Conservation (phyloP, 1,140 invertebrate species). For the Drosophila kurseongensis region DNA sequence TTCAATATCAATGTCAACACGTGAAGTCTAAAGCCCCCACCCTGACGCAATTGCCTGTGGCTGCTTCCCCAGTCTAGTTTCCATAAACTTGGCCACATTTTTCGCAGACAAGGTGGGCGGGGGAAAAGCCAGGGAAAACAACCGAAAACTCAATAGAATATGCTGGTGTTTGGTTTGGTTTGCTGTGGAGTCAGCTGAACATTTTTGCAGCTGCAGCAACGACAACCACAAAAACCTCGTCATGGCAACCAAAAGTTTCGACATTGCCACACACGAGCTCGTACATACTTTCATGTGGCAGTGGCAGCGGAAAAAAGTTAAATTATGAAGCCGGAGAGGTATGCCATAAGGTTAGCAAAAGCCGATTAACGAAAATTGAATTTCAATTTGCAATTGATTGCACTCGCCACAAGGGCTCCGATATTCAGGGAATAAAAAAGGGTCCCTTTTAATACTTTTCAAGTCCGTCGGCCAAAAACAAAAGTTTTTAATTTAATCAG, state of each 20-base stretch:
- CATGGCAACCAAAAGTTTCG: constrained; percentile 46
- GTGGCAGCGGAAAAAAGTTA: constrained; percentile 25
- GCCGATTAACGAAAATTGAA: constrained; percentile 81
- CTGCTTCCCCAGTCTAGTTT: constrained; percentile 1
- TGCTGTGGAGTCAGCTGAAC: constrained; percentile 26
- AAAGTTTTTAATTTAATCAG: constrained; percentile 64
- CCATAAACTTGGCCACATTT: constrained; percentile 31
- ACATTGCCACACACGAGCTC: constrained; percentile 20
- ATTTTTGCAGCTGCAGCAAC: constrained; percentile 40
- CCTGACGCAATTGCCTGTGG: constrained; percentile 14
- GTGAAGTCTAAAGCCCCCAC: neutral
- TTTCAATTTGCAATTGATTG: constrained; percentile 77
- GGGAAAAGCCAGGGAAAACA: constrained; percentile 4
- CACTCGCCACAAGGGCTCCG: constrained; percentile 39
- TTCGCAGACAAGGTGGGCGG: constrained; percentile 8
- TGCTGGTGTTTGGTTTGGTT: constrained; percentile 19
- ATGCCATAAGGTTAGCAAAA: constrained; percentile 61
- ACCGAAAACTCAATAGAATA: constrained; percentile 41
- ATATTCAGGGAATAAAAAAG: constrained; percentile 10
- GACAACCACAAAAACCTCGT: constrained; percentile 32
- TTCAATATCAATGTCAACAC: constrained; percentile 22
- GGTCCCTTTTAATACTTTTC: constrained; percentile 14
- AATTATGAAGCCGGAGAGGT: constrained; percentile 40
- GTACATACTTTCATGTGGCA: constrained; percentile 1
- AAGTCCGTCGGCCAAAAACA: constrained; percentile 24